phyloP scores from a whole-genome alignment of 2,113 vertebrate species.

The Tringa solitaria region DNA sequence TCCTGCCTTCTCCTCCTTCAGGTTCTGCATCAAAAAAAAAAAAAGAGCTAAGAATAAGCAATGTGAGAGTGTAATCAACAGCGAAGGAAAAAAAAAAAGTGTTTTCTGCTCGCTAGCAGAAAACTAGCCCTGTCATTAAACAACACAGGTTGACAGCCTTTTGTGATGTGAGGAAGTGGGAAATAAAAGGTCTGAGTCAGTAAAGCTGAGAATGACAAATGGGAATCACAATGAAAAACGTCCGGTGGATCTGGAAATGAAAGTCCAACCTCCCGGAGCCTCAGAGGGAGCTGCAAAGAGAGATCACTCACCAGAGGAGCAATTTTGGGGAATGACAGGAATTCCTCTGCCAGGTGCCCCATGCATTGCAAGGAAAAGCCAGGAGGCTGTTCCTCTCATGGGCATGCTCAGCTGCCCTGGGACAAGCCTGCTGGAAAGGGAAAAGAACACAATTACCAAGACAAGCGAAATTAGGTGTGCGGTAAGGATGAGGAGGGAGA shows the following conservation, averaged over 20 bases:
- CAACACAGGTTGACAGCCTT: not conserved
- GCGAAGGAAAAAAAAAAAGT: not conserved
- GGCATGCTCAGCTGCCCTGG: not conserved
- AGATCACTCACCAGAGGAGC: not conserved
- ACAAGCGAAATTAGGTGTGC: rapidly evolving
- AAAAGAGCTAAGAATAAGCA: not conserved
- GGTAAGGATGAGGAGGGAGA: not conserved
- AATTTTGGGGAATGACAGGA: not conserved
- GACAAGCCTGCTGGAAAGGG: not conserved
- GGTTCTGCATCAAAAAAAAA: not conserved
- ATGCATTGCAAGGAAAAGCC: not conserved
- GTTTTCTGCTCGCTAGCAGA: not conserved
- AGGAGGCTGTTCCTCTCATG: not conserved
- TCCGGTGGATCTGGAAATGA: not conserved
- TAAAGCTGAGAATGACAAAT: not conserved
- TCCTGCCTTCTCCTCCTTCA: not conserved
- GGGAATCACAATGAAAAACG: not conserved
- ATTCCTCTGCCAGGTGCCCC: not conserved
- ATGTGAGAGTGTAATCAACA: not conserved
- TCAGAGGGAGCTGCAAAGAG: not conserved
- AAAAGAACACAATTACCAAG: not conserved
- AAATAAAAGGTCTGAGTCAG: not conserved
- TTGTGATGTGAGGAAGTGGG: not conserved
- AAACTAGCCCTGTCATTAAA: not conserved
- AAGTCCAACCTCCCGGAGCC: not conserved